phyloP scores from a whole-genome alignment of 1,140 invertebrate genomes.

The Ostrea denselamellosa region DNA sequence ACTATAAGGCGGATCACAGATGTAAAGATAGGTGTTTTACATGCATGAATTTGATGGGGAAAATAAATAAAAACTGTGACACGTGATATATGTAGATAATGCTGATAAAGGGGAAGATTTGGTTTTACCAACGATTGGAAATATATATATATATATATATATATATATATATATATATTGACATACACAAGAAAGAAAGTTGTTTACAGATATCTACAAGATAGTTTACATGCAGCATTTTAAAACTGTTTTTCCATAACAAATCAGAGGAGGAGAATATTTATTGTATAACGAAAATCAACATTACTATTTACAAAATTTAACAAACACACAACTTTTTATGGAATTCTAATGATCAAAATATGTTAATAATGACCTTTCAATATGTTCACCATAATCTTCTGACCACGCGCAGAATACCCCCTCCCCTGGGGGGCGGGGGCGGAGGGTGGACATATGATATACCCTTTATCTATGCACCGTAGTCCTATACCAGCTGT shows the following conservation, averaged over 20 bases:
- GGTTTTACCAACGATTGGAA: not conserved
- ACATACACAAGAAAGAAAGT: not conserved
- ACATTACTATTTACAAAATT: not conserved
- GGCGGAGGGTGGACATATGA: not conserved
- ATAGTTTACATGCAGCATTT: not conserved
- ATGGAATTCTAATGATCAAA: constrained; percentile 27
- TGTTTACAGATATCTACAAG: not conserved
- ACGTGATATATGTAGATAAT: not conserved
- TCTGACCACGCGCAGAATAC: not conserved
- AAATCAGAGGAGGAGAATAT: not conserved
- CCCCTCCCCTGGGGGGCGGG: not conserved
- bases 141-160: not conserved
- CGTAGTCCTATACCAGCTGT: not conserved
- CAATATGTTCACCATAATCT: not conserved
- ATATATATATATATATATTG: not conserved
- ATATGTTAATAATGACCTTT: not conserved
- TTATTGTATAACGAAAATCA: not conserved
- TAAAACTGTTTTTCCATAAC: not conserved
- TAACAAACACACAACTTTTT: not conserved
- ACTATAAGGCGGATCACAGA: not conserved
- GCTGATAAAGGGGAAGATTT: not conserved
- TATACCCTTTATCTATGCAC: no score
- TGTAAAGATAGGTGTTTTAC: not conserved
- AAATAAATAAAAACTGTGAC: not conserved
- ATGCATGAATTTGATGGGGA: not conserved